Evolutionary conservation across 2,113 vertebrate species (phyloP), one percentile per base, ranked within the genome.

Genomic region (Nansenia antarctica): DNA sequence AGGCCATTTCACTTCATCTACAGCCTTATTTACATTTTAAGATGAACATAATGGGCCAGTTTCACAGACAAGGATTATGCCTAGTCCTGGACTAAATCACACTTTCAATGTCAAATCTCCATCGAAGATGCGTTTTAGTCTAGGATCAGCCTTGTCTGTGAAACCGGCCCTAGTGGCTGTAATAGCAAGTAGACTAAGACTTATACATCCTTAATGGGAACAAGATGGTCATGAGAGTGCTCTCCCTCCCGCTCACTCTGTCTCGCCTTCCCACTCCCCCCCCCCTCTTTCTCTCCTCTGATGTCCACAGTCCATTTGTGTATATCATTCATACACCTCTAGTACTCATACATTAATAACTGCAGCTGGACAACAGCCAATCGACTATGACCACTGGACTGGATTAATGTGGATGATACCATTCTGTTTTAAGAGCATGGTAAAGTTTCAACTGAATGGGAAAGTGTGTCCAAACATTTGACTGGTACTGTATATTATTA

Each of bases 161-260:
- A n/a, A n/a, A n/a, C n/a, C n/a, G n/a, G n/a, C n/a, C n/a, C n/a
- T n/a, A n/a, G n/a, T n/a, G n/a, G 5, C 47, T 49, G 65, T 73
- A 37, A 60, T 73, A 62, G 62, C 71, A 53, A 74, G 59, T 47
- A 47, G 39, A 47, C 73, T 77, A 24, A 64, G 39, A 47, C 73
- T 77, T 22, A 64, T 37, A 65, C 22, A 15, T 30, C 27, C 15
- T 31, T 31, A 57, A 58, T 74, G 20, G 55, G 53, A 66, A 80
- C 47, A 67, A 65, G 73, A 34, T 9, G 9, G 73, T 72, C 54
- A 69, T 70, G 34, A 27, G 55, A 75, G 60, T 53, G 15, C 45
- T 74, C 65, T 34, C 47, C 32, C 47, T 62, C 76, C 77, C 34
- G 22, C 31, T 61, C 30, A 15, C 62, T 30, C 15, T 26, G 26